These are phyloP conservation scores for Ammospiza maritima DNA, from an alignment of 2,797 vertebrate genomes.

Conservation along the genomic window DNA sequence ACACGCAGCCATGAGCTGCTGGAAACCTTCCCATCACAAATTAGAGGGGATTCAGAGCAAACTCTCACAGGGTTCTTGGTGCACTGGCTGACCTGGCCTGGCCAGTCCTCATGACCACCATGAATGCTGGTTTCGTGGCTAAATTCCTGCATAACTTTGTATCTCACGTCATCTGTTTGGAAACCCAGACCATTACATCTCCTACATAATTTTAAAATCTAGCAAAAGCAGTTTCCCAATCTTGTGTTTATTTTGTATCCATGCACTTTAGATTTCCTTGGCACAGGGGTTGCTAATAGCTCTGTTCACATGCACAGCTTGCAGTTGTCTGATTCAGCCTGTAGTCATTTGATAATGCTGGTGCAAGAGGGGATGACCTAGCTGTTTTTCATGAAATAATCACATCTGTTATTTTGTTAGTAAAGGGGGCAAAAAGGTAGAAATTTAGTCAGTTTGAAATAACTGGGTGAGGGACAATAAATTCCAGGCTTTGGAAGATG, in stretches of 20 bases:
- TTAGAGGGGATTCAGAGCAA: neutral
- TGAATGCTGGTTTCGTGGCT: neutral
- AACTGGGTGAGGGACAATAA: neutral
- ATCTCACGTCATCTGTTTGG: neutral
- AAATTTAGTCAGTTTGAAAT: neutral
- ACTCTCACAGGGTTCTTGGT: neutral
- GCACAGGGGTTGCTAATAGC: neutral
- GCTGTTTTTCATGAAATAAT: neutral
- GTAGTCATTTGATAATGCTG: neutral
- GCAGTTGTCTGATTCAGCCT: neutral
- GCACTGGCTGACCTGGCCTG: neutral
- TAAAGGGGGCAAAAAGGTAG: neutral
- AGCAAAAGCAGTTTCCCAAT: neutral
- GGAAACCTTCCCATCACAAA: neutral
- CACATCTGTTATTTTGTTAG: neutral
- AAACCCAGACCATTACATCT: neutral
- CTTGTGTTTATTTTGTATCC: neutral
- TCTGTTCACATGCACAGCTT: neutral
- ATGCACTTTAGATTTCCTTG: neutral
- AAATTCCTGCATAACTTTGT: neutral
- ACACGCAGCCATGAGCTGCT: fast-evolving
- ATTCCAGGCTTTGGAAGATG: neutral
- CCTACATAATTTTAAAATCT: neutral
- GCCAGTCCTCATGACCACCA: neutral
- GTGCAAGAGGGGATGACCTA: neutral